A percentile compares a stretch with the other conserved stretches of the same genome.
Conservation (phyloP, 1,140 invertebrate species). For the Vanessa atalanta region DNA sequence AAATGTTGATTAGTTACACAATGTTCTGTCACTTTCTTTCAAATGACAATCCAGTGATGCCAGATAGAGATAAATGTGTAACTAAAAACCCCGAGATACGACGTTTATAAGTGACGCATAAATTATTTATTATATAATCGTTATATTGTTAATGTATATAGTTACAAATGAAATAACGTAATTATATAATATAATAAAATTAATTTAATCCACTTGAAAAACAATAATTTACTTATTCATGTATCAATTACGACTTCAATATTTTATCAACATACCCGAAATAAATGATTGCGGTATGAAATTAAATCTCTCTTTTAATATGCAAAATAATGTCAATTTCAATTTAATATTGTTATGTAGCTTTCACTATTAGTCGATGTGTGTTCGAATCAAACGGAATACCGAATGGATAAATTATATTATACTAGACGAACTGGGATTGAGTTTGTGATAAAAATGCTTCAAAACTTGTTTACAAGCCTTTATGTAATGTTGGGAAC, state of each 20-base stretch:
- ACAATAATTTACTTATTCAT: constrained; percentile 31
- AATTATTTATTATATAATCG: neutral
- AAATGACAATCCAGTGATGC: too few species aligned
- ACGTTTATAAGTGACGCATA: too few species aligned
- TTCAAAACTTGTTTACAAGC: too few species aligned
- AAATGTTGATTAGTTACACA: too few species aligned
- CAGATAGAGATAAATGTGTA: too few species aligned
- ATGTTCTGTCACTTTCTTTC: too few species aligned
- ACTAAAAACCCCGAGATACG: too few species aligned
- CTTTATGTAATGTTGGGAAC: too few species aligned
- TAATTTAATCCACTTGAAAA: constrained; percentile 32
- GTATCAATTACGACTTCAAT: constrained; percentile 38
- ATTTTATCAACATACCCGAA: constrained; percentile 29
- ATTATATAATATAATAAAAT: constrained; percentile 24
- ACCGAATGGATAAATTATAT: constrained; percentile 33
- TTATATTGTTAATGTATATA: neutral
- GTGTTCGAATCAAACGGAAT: constrained; percentile 34
- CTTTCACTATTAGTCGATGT: constrained; percentile 24
- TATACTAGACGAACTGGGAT: neutral
- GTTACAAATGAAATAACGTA: neutral
- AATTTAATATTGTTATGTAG: constrained; percentile 40
- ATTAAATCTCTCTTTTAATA: constrained; percentile 42
- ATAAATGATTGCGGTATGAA: constrained; percentile 33
- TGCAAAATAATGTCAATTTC: constrained; percentile 32
- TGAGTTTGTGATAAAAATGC: too few species aligned